Percentiles rank a stretch among this genome's conserved stretches.
phyloP scores from a whole-genome alignment of 1,140 invertebrate species.

The Polypedilum pembai region DNA sequence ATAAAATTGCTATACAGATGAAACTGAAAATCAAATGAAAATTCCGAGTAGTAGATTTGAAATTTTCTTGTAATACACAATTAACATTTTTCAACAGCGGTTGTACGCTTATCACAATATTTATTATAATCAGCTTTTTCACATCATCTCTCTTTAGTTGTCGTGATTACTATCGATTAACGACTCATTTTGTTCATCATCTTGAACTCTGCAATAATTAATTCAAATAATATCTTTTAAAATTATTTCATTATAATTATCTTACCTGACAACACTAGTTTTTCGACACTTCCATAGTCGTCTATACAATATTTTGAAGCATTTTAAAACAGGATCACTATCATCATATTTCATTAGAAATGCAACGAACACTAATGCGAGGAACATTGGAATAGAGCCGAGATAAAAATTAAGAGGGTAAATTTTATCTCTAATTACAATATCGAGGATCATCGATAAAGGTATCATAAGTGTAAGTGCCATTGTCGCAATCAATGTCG shows the following conservation, averaged over 20 bases:
- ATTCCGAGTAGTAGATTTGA: too few species aligned
- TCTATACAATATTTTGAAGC: slow-evolving; percentile 53
- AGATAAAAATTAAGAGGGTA: slow-evolving; percentile 72
- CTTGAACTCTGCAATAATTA: slow-evolving; percentile 51
- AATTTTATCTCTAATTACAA: slow-evolving; percentile 62
- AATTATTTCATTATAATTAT: slow-evolving; percentile 30
- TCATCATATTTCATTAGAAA: slow-evolving; percentile 74
- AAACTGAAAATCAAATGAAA: too few species aligned
- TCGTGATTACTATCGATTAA: slow-evolving; percentile 51
- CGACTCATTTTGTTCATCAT: slow-evolving; percentile 67
- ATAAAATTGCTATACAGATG: too few species aligned
- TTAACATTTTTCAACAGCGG: background rate
- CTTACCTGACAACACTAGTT: slow-evolving; percentile 47
- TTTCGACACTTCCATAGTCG: slow-evolving; percentile 49
- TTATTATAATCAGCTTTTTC: background rate
- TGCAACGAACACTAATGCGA: slow-evolving; percentile 68
- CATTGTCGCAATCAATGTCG: slow-evolving; percentile 75
- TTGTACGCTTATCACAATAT: slow-evolving; percentile 19
- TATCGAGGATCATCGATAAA: slow-evolving; percentile 74
- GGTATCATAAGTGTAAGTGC: slow-evolving; percentile 78
- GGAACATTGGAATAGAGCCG: slow-evolving; percentile 68
- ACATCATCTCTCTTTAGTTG: slow-evolving; percentile 8
- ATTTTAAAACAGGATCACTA: slow-evolving; percentile 69
- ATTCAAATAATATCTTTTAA: slow-evolving; percentile 31
- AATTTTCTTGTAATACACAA: background rate